phyloP scores from a whole-genome alignment of 2,797 vertebrate species.

The Nyctibius grandis region DNA sequence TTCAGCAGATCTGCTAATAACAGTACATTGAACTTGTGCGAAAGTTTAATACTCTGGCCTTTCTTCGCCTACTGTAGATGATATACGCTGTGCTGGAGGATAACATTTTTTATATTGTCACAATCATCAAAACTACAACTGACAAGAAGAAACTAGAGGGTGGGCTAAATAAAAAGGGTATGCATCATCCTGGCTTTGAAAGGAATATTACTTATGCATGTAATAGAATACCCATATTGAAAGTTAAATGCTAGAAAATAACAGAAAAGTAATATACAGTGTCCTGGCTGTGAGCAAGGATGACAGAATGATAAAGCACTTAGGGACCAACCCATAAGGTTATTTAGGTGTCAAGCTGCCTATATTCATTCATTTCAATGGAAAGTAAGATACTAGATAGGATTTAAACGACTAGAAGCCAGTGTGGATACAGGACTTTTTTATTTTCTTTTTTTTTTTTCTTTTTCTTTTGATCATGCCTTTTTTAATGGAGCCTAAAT shows the following conservation, averaged over 20 bases:
- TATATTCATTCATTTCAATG: neutral
- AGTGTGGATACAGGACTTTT: neutral
- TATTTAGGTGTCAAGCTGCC: neutral
- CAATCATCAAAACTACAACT: neutral
- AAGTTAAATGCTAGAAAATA: conserved; percentile 4
- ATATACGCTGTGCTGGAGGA: neutral
- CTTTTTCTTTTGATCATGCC: neutral
- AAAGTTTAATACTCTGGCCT: neutral
- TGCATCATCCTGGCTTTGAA: neutral
- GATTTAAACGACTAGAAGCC: neutral
- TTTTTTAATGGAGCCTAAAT: neutral
- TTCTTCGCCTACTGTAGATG: neutral
- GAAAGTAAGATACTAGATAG: neutral
- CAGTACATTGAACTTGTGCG: neutral
- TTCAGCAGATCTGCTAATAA: neutral
- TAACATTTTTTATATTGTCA: neutral
- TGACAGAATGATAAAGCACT: neutral
- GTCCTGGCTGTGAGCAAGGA: neutral
- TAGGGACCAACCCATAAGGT: neutral
- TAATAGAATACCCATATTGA: neutral
- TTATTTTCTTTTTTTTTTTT: too few species aligned
- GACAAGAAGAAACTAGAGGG: neutral
- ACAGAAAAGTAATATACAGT: neutral
- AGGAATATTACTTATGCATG: neutral
- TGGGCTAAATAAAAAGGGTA: neutral